Conservation (phyloP, 2,113 vertebrate species). For the Pavo muticus region DNA sequence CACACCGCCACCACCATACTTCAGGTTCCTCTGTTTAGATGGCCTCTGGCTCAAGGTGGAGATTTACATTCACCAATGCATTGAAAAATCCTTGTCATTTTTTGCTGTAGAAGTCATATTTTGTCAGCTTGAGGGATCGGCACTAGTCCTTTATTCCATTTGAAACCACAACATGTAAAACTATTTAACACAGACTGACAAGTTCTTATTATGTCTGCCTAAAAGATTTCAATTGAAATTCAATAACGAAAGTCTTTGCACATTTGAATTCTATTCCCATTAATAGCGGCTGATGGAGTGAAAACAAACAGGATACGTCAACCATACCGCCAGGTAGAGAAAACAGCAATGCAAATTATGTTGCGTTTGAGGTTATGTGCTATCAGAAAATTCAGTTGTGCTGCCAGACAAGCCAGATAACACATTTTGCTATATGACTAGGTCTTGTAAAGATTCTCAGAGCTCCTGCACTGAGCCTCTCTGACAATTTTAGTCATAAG, state of each 20-base stretch:
- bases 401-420: neutral
- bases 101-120: neutral
- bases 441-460: neutral
- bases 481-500: neutral
- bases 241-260: neutral
- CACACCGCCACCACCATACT: neutral
- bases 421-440: neutral
- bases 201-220: constrained; percentile 19
- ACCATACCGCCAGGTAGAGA: neutral
- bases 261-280: neutral
- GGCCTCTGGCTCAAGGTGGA: neutral
- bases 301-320: neutral
- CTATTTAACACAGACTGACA: constrained; percentile 20
- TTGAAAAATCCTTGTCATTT: neutral
- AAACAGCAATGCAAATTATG: neutral
- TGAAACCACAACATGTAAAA: constrained; percentile 19
- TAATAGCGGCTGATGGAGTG: neutral
- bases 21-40: neutral
- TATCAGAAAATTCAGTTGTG: neutral
- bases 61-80: neutral
- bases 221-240: constrained; percentile 41
- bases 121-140: neutral
- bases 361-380: neutral
- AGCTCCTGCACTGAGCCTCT: neutral
- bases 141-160: neutral